Evolutionary conservation across 2,797 vertebrate species (phyloP).

Genomic region (Bradypus variegatus): DNA sequence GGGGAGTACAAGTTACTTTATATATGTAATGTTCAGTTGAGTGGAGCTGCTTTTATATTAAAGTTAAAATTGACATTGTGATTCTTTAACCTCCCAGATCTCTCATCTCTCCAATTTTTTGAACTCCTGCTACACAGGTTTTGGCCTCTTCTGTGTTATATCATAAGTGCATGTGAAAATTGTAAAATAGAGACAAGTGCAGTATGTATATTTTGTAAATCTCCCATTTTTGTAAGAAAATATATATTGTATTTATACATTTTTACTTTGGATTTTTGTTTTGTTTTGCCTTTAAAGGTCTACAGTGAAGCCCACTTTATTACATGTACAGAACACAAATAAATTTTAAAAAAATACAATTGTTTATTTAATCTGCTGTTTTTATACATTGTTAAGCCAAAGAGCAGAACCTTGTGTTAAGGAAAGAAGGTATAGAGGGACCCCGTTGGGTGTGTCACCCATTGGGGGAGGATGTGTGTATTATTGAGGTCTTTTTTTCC

Average conservation of each 20-base stretch:
- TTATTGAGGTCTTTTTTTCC: not conserved
- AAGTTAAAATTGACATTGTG: slow-evolving; percentile 46
- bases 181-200: slow-evolving; percentile 77
- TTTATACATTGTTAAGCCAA: not conserved
- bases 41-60: slow-evolving; percentile 54
- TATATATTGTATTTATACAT: slow-evolving; percentile 90
- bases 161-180: slow-evolving; percentile 75
- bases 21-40: slow-evolving; percentile 34
- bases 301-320: slow-evolving; percentile 76
- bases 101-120: slow-evolving; percentile 55
- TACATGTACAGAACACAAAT: slow-evolving; percentile 81
- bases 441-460: not conserved
- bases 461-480: not conserved
- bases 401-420: not conserved
- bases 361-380: slow-evolving; percentile 30
- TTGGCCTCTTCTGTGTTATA: slow-evolving; percentile 66
- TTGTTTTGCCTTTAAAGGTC: slow-evolving; percentile 69
- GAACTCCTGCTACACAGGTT: slow-evolving; percentile 61
- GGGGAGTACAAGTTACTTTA: slow-evolving; percentile 32
- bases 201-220: slow-evolving; percentile 88
- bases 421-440: not conserved
- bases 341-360: slow-evolving; percentile 75
- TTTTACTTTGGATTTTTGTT: slow-evolving; percentile 81
- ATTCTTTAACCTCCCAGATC: slow-evolving; percentile 50
- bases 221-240: slow-evolving; percentile 84